A percentile compares a stretch with the other conserved stretches of the same genome.
phyloP scores from a whole-genome alignment of 1,140 invertebrate species.

The Listronotus oregonensis region DNA sequence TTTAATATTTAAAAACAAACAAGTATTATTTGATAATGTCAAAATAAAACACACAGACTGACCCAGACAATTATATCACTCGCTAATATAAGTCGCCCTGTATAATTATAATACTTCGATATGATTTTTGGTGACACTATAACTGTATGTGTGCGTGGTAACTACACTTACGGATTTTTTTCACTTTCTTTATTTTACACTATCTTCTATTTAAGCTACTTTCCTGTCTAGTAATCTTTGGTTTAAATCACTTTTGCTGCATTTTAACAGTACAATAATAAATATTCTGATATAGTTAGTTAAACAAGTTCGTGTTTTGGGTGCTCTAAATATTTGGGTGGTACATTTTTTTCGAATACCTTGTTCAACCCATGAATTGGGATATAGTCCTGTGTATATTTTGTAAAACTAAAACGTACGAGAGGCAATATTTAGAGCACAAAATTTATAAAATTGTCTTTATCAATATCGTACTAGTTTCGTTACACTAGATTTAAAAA shows the following conservation, averaged over 20 bases:
- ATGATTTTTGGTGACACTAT: slow-evolving; percentile 48
- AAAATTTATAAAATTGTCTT: slow-evolving; percentile 32
- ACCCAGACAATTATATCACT: slow-evolving; percentile 26
- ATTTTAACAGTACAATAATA: slow-evolving; percentile 34
- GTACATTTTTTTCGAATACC: not conserved
- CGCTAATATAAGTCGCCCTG: slow-evolving; percentile 37
- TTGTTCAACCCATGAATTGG: slow-evolving; percentile 26
- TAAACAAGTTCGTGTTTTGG: slow-evolving; percentile 35
- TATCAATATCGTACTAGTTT: slow-evolving; percentile 28
- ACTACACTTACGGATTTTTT: slow-evolving; percentile 42
- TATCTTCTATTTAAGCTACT: slow-evolving; percentile 34
- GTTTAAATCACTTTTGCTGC: slow-evolving; percentile 29
- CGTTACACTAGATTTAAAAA: slow-evolving; percentile 22
- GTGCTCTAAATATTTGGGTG: slow-evolving; percentile 36
- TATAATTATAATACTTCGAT: slow-evolving; percentile 46
- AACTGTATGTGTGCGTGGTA: slow-evolving; percentile 47
- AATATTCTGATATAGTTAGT: slow-evolving; percentile 35
- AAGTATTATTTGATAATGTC: not conserved
- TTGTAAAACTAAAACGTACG: slow-evolving; percentile 32
- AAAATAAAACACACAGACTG: not conserved
- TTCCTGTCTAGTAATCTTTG: slow-evolving; percentile 24
- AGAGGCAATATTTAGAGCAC: slow-evolving; percentile 36
- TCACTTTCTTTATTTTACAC: slow-evolving; percentile 44
- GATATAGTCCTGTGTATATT: slow-evolving; percentile 53
- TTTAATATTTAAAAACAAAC: too few relatives aligned